phyloP scores from a whole-genome alignment of 2,113 vertebrate species.

The Stegastes partitus region DNA sequence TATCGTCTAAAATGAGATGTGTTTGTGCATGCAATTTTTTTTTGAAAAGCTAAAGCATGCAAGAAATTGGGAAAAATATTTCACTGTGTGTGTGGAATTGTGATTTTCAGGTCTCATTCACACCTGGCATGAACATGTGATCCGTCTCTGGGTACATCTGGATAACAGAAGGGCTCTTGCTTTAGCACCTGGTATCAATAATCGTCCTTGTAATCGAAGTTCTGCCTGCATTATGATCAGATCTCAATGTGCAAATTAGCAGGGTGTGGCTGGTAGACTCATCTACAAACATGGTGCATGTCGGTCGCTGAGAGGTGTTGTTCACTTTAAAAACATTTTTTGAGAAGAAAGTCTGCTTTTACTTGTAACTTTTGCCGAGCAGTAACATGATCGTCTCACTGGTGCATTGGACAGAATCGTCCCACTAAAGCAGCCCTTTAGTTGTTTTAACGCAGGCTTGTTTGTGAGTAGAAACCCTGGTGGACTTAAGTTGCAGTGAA shows the following conservation, averaged over 20 bases:
- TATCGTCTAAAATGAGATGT: constrained; percentile 11
- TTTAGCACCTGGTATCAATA: background rate
- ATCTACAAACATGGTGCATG: too few relatives aligned
- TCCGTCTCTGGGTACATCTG: background rate
- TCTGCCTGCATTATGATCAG: background rate
- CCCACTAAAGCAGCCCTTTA: background rate
- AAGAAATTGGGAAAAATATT: background rate
- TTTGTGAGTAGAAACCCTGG: background rate
- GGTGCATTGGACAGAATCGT: background rate
- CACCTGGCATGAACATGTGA: background rate
- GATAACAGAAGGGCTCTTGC: background rate
- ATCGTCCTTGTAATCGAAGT: background rate
- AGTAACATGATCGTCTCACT: background rate
- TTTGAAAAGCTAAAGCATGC: background rate
- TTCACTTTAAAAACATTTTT: too few relatives aligned
- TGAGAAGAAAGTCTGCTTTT: too few relatives aligned
- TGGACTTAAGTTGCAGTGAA: background rate
- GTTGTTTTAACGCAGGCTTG: background rate
- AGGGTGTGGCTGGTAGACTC: background rate
- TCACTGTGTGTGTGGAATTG: background rate
- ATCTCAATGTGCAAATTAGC: background rate
- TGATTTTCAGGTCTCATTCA: too few relatives aligned
- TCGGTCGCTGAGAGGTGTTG: too few relatives aligned
- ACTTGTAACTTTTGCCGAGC: too few relatives aligned
- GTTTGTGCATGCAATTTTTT: background rate